These are phyloP conservation scores for Patagioenas fasciata DNA, from an alignment of 2,113 vertebrate species.

Conservation along the genomic window DNA sequence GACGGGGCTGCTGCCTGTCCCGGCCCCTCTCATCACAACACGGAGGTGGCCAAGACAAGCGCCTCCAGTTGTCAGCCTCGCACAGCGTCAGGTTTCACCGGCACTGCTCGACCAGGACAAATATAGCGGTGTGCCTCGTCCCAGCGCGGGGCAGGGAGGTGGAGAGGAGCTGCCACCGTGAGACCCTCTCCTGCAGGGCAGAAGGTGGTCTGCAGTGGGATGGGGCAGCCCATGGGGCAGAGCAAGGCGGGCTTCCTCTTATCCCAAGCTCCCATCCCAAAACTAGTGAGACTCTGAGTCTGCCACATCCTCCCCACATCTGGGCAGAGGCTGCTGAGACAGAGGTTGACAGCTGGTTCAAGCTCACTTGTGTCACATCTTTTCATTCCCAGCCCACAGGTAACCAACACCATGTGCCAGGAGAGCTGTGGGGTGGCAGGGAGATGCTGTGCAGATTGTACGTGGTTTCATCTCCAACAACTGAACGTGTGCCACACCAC, in stretches of 20 bases:
- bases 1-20: background rate
- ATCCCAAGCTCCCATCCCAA: background rate
- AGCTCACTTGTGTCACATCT: background rate
- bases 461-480: fast-evolving
- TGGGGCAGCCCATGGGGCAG: fast-evolving
- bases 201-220: background rate
- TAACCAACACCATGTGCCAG: fast-evolving
- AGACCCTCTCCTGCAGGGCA: fast-evolving
- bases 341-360: fast-evolving
- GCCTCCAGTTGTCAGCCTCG: background rate
- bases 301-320: background rate
- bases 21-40: background rate
- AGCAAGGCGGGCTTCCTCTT: background rate
- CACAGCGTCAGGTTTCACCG: conserved; percentile 11
- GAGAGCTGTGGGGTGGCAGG: background rate
- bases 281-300: background rate
- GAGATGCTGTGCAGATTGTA: fast-evolving
- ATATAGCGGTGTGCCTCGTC: background rate
- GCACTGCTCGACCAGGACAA: background rate
- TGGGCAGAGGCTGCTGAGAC: background rate
- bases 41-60: background rate
- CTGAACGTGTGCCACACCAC: fast-evolving
- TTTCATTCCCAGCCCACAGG: background rate
- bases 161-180: background rate
- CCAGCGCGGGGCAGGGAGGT: fast-evolving